Conservation (phyloP, 2,888 invertebrate species). For the Amblyteles armatorius region DNA sequence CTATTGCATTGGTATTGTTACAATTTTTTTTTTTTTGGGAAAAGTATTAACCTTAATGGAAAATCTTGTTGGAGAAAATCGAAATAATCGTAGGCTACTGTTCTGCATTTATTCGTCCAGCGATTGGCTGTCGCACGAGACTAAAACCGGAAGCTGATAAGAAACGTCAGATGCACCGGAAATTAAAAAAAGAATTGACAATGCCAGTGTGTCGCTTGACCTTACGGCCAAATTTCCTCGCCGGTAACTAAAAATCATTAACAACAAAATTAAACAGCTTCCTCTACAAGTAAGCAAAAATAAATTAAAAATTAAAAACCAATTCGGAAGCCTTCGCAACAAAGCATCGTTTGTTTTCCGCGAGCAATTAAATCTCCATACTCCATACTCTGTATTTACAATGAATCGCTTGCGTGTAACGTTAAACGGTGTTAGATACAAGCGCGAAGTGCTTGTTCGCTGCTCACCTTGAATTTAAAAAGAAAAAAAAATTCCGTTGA, state of each 20-base stretch:
- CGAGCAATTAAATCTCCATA: neutral
- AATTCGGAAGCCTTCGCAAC: neutral
- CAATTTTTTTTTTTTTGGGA: neutral
- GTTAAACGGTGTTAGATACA: constrained; percentile 46
- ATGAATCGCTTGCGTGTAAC: constrained; percentile 24
- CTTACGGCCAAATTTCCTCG: too few relatives aligned
- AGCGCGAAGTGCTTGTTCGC: constrained; percentile 7
- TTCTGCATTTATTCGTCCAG: neutral
- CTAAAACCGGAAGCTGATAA: neutral
- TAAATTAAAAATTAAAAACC: neutral
- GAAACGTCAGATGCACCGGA: too few relatives aligned
- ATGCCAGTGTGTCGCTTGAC: neutral
- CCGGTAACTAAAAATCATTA: too few relatives aligned
- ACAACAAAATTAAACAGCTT: too few relatives aligned
- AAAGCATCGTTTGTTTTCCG: neutral
- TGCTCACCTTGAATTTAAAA: neutral
- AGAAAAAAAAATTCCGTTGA: constrained; percentile 14
- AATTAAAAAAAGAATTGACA: too few relatives aligned
- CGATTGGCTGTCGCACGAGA: neutral
- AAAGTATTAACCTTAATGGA: neutral
- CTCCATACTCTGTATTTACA: neutral
- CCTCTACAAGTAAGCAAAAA: too few relatives aligned
- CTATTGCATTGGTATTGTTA: neutral
- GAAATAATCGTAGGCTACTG: neutral
- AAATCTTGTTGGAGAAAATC: neutral